Conservation (phyloP, 2,888 invertebrate genomes). For the Acanthococcus lagerstroemiae region DNA sequence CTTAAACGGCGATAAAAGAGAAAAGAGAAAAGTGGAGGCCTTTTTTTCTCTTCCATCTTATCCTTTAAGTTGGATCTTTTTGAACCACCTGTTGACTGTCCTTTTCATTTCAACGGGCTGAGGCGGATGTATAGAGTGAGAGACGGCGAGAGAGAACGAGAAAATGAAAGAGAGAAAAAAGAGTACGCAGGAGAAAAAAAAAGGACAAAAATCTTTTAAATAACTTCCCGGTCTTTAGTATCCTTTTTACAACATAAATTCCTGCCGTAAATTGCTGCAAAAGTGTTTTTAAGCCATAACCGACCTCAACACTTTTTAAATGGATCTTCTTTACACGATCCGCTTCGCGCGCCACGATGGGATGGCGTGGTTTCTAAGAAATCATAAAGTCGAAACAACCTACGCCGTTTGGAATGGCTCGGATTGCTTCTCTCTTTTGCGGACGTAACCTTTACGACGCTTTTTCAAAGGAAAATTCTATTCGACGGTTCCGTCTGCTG, state of each 20-base stretch:
- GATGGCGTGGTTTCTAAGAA: no score
- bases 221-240: constrained; percentile 26
- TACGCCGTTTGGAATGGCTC: no score
- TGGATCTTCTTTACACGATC: constrained; percentile 21
- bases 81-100: constrained; percentile 25
- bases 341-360: neutral
- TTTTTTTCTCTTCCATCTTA: constrained; percentile 17
- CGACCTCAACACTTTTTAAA: constrained; percentile 29
- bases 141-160: constrained; percentile 7
- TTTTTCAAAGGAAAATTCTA: no score
- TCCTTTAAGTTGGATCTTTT: constrained; percentile 28
- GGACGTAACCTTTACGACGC: no score
- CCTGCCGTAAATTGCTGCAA: constrained; percentile 25
- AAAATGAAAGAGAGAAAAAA: constrained; percentile 9
- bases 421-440: no score
- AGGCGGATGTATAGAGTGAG: constrained; percentile 11
- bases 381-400: neutral
- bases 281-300: constrained; percentile 26
- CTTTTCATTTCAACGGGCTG: constrained; percentile 27
- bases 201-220: constrained; percentile 23
- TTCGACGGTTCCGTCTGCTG: no score
- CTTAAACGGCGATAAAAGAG: constrained; percentile 28
- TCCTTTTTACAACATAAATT: constrained; percentile 29
- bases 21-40: constrained; percentile 18
- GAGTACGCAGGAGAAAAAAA: constrained; percentile 13